Conservation (phyloP, 2,888 invertebrate genomes). For the Idaea dimidiata region DNA sequence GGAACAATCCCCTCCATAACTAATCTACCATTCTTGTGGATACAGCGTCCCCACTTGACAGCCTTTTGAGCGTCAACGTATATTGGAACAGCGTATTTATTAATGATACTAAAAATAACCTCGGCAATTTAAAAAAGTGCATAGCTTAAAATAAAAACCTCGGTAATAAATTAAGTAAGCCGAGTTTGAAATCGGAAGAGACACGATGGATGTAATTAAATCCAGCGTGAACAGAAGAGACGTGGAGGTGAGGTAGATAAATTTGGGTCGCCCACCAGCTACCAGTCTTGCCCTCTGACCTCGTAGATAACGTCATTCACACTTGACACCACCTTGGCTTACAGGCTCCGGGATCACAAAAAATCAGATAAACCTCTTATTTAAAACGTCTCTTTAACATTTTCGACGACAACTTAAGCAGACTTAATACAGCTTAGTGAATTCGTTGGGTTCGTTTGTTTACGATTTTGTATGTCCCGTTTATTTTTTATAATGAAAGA, state of each 20-base stretch:
- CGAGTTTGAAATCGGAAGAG: conserved; percentile 17
- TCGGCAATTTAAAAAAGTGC: background rate
- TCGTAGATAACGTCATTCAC: conserved; percentile 68
- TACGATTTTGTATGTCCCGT: conserved; percentile 15
- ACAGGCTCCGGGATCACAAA: conserved; percentile 42
- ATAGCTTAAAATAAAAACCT: background rate
- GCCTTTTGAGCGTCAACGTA: too few relatives aligned
- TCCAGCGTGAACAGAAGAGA: conserved; percentile 51
- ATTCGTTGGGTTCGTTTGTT: conserved; percentile 19
- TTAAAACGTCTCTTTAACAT: conserved; percentile 34
- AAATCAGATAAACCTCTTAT: conserved; percentile 52
- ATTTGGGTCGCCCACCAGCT: conserved; percentile 39
- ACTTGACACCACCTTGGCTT: conserved; percentile 53
- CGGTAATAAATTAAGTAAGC: background rate
- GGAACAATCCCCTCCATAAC: too few relatives aligned
- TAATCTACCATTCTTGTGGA: too few relatives aligned
- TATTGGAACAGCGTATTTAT: too few relatives aligned
- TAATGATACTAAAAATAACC: background rate
- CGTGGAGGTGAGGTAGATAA: conserved; percentile 46
- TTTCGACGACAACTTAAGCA: conserved; percentile 23
- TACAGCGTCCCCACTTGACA: too few relatives aligned
- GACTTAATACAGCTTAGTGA: conserved; percentile 12
- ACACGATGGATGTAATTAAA: conserved; percentile 59
- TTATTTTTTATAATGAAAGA: conserved; percentile 1
- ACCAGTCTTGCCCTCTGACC: conserved; percentile 47